Evolutionary conservation across 2,888 invertebrate species (phyloP), one percentile per base, ranked within the genome.

Genomic region (Tetanocera ferruginea): DNA sequence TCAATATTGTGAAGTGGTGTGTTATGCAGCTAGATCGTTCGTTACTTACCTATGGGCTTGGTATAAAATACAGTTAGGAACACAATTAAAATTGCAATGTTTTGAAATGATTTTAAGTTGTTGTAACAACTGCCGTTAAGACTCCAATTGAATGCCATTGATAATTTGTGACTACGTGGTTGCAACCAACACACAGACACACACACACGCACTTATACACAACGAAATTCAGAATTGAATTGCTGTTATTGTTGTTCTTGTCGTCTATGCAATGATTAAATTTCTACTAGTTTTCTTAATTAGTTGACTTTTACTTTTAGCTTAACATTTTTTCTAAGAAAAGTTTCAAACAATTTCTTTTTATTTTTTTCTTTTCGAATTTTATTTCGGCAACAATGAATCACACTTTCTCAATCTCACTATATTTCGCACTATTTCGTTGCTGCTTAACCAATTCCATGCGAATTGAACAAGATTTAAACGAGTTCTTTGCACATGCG

Each of bases 381-480:
- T 28, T 14, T 17, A 23, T 71, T 71, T 43, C 28, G 64, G 25
- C 43, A 67, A 57, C 25, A 43, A 70, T 78, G 78, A 78, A 69
- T 78, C 78, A 78, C 75, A 75, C 43, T 43, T 67, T 67, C 72
- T 43, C 25, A 34, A 23, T 31, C n/a, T 23, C 37, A 19, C 25
- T 31, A 23, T 52, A 64, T 51, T 74, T 25, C 60, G 43, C 72
- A 70, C 67, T 69, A 80, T 72, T 80, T 80, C 79, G 78, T 79
- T 81, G 85, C 51, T 80, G 82, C 84, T 86, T 85, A 80, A 81
- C 80, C 83, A 83, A 82, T 82, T 79, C 81, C 80, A 80, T 81
- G 43, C 66, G 80, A 73, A 78, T 80, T 71, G 76, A 80, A 78
- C 67, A 37, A 72, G 43, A 25, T 19, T 62, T 25, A 82, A 85